Evolutionary conservation across 2,113 vertebrate species (phyloP), one percentile per base, ranked within the genome.

Genomic region (Chaetops frenatus): DNA sequence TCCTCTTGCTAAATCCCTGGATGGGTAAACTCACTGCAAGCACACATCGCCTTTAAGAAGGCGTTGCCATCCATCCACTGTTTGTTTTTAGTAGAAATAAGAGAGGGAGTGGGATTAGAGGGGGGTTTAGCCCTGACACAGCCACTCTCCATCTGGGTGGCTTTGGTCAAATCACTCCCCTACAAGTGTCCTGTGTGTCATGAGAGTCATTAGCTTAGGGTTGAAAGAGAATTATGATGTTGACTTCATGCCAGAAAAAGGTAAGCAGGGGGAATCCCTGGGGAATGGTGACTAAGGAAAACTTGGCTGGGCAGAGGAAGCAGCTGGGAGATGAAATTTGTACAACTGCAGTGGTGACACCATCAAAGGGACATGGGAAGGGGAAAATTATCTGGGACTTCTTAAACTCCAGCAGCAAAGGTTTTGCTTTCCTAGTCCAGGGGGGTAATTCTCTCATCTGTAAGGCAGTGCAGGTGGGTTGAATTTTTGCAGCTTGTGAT

Each of bases 241-340:
- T 88, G 72, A 76, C 42, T 92, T 94, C 8, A 5, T 81, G 57
- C 86, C 85, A 91, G 69, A 14, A 29, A 50, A 81, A 96, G 72
- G 90, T 84, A 40, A 8, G 6, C 51, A 48, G 58, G 64, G 77
- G 65, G 21, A 86, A 65, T 3, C 80, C 40, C 48, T 12, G 31
- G 40, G 61, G 61, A 79, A 40, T 13, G 40, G 48, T 86, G 74
- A 81, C 51, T 71, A 72, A 71, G 44, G 53, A 84, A 81, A 48
- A 51, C 57, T 94, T 94, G 89, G 51, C 70, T 60, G 76, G 40
- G 48, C 69, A 84, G 60, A 64, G 48, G 51, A 86, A 57, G 64
- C 76, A 67, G 47, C 64, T 73, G 76, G 44, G 57, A 74, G 35
- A 4, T 57, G 66, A 17, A 58, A 17, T 81, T 78, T 84, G 47